Evolutionary conservation across 2,797 vertebrate genomes (phyloP).

Genomic region (Distichodus sexfasciatus): DNA sequence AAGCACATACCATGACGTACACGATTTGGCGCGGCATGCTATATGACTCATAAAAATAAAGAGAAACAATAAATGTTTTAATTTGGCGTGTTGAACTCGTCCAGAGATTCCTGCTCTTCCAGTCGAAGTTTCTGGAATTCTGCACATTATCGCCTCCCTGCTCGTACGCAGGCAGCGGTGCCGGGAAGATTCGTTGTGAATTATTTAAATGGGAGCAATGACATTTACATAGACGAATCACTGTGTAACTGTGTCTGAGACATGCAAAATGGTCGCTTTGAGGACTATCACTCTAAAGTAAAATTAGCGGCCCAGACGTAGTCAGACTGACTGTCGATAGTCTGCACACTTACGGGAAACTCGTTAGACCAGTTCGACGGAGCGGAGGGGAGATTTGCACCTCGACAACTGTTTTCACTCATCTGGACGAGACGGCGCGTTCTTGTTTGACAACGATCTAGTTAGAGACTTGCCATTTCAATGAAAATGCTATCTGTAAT

Average conservation of each 20-base stretch:
- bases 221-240: background rate
- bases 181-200: background rate
- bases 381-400: conserved; percentile 18
- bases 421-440: conserved; percentile 2
- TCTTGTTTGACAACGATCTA: too few species aligned
- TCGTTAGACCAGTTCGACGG: conserved; percentile 38
- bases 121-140: conserved; percentile 21
- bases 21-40: conserved; percentile 1
- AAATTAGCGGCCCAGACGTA: background rate
- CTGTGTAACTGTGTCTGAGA: background rate
- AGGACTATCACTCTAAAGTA: background rate
- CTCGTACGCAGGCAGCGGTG: background rate
- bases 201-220: background rate
- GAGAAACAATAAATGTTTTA: conserved; percentile 31
- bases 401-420: background rate
- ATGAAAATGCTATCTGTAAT: background rate
- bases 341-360: conserved; percentile 17
- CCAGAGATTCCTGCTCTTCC: conserved; percentile 26
- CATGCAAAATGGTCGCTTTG: conserved; percentile 27
- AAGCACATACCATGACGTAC: conserved; percentile 27
- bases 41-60: conserved; percentile 13
- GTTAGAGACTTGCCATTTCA: conserved; percentile 2
- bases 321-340: background rate
- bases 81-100: conserved; percentile 14
- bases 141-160: background rate